Evolutionary conservation across 2,113 vertebrate species (phyloP), one percentile per base, ranked within the genome.

Genomic region (Rhinopomastus cyanomelas): DNA sequence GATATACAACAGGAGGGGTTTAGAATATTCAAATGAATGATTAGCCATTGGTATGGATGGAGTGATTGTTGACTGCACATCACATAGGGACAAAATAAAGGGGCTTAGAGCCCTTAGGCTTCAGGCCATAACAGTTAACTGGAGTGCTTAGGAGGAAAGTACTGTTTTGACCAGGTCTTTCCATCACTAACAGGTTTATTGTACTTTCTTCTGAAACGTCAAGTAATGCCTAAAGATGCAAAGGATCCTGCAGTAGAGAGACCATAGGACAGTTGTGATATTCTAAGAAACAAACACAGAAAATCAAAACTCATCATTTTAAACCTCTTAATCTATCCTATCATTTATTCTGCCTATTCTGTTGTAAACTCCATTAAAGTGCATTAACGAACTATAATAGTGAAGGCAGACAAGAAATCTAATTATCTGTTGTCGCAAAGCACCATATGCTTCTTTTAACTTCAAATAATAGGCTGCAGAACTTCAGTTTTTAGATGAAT

Each of bases 401-500:
- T 95, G 94, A 97, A 97, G 56, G 76, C 94, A 97, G 87, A 90
- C 72, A 92, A 95, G 92, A 96, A 97, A 96, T 95, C 88, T 97
- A 97, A 98, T 97, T 97, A 96, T 96, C 93, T 92, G 96, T 96
- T 95, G 89, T 92, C 26, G 15, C 89, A 92, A 95, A 96, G 71
- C 74, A 93, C 97, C 97, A 97, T 98, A 97, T 97, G 96, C 91
- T 97, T 81, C 93, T 95, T 95, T 96, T 91, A 96, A 94, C 59
- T 94, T 97, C 87, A 96, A 93, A 95, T 95, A 97, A 97, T 72
- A 91, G 85, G 80, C 77, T 89, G 73, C 93, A 93, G 61, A 96
- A 80, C 62, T 68, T 96, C 76, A 65, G 84, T 74, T 94, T 97
- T 97, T 93, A 95, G 92, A 92, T 68, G 92, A 96, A 96, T 95